phyloP scores from a whole-genome alignment of 2,888 invertebrate species.

The Ctenicera cuprea region DNA sequence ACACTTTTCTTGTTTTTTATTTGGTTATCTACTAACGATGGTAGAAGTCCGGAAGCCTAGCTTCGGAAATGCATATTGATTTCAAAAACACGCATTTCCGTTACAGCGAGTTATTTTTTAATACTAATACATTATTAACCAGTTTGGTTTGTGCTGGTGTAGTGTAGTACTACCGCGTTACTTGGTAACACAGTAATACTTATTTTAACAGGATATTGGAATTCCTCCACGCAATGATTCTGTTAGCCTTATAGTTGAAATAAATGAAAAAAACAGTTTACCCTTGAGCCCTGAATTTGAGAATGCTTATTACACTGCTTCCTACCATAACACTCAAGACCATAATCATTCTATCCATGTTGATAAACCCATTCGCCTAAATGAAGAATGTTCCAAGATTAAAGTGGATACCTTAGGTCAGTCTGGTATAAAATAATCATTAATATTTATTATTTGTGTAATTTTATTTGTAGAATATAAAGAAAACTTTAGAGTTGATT shows the following conservation, averaged over 20 bases:
- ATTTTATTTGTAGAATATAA: constrained; percentile 23
- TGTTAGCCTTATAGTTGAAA: constrained; percentile 63
- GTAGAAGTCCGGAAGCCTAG: no score
- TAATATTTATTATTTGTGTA: no score
- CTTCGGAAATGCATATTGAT: no score
- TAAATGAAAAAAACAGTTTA: constrained; percentile 70
- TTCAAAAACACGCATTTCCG: no score
- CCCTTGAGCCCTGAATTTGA: constrained; percentile 73
- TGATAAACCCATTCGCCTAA: neutral
- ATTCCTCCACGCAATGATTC: constrained; percentile 20
- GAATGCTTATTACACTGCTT: constrained; percentile 71
- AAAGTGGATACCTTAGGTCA: neutral
- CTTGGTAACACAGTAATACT: neutral
- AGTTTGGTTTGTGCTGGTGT: no score
- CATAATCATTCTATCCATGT: constrained; percentile 11
- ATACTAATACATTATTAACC: no score
- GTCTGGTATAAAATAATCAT: neutral
- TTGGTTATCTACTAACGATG: no score
- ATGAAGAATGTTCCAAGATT: neutral
- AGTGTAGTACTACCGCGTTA: no score
- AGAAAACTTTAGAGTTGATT: constrained; percentile 10
- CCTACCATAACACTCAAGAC: constrained; percentile 68
- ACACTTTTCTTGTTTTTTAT: no score
- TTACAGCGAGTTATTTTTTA: no score
- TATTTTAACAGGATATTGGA: constrained; percentile 57